Evolutionary conservation across 2,113 vertebrate genomes (phyloP), one percentile per base, ranked within the genome.

Genomic region (Progne subis): DNA sequence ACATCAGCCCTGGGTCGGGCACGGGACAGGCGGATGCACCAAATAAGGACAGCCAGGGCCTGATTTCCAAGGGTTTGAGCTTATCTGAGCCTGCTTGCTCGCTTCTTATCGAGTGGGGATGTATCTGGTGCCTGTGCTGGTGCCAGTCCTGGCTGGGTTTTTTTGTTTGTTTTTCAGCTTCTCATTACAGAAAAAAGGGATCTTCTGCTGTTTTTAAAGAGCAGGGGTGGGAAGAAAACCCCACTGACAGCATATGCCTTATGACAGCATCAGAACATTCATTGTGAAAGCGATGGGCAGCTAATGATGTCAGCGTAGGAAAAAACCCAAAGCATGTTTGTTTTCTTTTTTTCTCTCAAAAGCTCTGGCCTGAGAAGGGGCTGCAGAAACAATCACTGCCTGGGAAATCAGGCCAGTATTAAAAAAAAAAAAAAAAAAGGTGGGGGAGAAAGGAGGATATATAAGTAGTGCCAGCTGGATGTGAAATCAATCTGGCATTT

Each of bases 401-500:
- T 67, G n/a, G 74, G 69, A 92, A 61, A 65, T 70, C 21, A 34
- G 85, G 75, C 55, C 84, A 92, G 44, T 57, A 59, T 61, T 82
- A 67, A 69, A 68, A 63, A 81, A 72, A 83, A 82, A 63, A 34
- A 57, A 57, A 12, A 39, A 41, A 29, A 39, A 44, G 8, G 4
- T 5, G 9, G 16, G 37, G 56, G 55, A 41, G 37, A 18, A 60
- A 89, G 41, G 26, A 63, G 60, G 52, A 46, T 92, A 70, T 82
- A 20, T 76, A 72, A 64, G 29, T 56, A 76, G 55, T 91, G 82
- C 81, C 94, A 64, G 71, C 85, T 81, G 85, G 61, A 93, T 59
- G 83, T 53, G 61, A 90, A 95, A 94, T 90, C 63, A 67, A 86
- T 94, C 82, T 83, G 91, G 60, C 95, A 86, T 68, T 92, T 90